A percentile compares a stretch with the other conserved stretches of the same genome.
Conservation (phyloP, 1,140 invertebrate species). For the Drosophila saltans region DNA sequence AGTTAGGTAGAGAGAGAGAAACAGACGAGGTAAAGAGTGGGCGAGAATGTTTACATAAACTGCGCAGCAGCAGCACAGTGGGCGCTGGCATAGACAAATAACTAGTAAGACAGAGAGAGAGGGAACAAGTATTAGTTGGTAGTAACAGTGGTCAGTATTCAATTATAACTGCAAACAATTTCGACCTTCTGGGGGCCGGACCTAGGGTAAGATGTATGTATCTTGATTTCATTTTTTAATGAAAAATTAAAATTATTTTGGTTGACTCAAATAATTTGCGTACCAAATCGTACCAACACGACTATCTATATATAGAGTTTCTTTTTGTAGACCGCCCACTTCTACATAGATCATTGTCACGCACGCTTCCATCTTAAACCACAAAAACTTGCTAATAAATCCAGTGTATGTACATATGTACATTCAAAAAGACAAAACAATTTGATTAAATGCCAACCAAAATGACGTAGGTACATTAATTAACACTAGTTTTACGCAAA, state of each 20-base stretch:
- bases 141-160: conserved; percentile 45
- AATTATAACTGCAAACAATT: conserved; percentile 5
- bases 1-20: conserved; percentile 21
- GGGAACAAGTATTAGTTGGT: background rate
- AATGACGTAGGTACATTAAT: conserved; percentile 64
- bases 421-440: conserved; percentile 42
- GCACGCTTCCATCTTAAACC: conserved; percentile 46
- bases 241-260: conserved; percentile 22
- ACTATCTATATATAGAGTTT: conserved; percentile 53
- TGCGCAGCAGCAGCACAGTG: conserved; percentile 60
- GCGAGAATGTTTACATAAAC: conserved; percentile 52
- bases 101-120: conserved; percentile 10
- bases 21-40: conserved; percentile 37
- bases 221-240: conserved; percentile 5
- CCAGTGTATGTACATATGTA: conserved; percentile 13
- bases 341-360: conserved; percentile 53
- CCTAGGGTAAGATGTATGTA: background rate
- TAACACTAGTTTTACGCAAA: conserved; percentile 49
- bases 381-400: conserved; percentile 61
- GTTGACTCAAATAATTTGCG: conserved; percentile 44
- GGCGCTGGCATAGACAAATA: conserved; percentile 43
- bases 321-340: conserved; percentile 51
- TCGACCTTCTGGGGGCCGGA: conserved; percentile 3
- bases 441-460: conserved; percentile 48
- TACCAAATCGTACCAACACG: conserved; percentile 46